Percentiles rank a stretch among this genome's conserved stretches.
These are phyloP conservation scores for Mimumesa dahlbomi DNA, from an alignment of 2,888 invertebrate species.

Conservation along the genomic window DNA sequence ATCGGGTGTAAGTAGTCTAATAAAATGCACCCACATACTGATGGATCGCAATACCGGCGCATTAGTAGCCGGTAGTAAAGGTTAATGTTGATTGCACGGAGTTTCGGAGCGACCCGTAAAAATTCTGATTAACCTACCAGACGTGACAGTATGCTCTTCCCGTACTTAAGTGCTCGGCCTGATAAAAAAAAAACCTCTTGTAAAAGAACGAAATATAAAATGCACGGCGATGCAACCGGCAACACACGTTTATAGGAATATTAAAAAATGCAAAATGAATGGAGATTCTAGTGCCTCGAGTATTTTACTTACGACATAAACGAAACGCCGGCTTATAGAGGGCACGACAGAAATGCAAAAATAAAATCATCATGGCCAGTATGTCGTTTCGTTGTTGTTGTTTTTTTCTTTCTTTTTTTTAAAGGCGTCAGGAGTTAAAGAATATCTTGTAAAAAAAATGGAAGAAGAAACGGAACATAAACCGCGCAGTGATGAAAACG, in stretches of 20 bases:
- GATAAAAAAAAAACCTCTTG: slow-evolving; percentile 36
- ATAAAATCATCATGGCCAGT: not conserved
- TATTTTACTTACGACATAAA: slow-evolving; percentile 4
- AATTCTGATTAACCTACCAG: slow-evolving; percentile 64
- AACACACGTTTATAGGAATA: slow-evolving; percentile 22
- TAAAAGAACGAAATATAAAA: slow-evolving; percentile 45
- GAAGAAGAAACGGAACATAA: not conserved
- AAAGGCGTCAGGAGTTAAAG: not conserved
- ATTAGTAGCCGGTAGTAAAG: slow-evolving; percentile 62
- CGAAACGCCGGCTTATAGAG: not conserved
- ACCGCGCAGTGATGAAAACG: not conserved
- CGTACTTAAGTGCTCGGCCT: slow-evolving; percentile 16
- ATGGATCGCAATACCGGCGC: slow-evolving; percentile 55
- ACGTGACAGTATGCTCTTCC: slow-evolving; percentile 54
- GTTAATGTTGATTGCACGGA: slow-evolving; percentile 64
- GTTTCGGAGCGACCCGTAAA: slow-evolving; percentile 58
- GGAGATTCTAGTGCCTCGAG: not conserved
- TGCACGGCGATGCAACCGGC: slow-evolving; percentile 1
- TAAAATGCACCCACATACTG: slow-evolving; percentile 62
- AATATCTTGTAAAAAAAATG: not conserved
- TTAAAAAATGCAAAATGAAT: slow-evolving; percentile 25
- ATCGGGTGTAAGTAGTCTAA: slow-evolving; percentile 46
- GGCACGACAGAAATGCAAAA: not conserved
- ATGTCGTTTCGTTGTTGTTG: no score
- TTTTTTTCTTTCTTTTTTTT: not conserved